Percentiles rank a stretch among this genome's conserved stretches.
Evolutionary conservation across 2,113 vertebrate species (phyloP).

Genomic region (Pluvianellus socialis): DNA sequence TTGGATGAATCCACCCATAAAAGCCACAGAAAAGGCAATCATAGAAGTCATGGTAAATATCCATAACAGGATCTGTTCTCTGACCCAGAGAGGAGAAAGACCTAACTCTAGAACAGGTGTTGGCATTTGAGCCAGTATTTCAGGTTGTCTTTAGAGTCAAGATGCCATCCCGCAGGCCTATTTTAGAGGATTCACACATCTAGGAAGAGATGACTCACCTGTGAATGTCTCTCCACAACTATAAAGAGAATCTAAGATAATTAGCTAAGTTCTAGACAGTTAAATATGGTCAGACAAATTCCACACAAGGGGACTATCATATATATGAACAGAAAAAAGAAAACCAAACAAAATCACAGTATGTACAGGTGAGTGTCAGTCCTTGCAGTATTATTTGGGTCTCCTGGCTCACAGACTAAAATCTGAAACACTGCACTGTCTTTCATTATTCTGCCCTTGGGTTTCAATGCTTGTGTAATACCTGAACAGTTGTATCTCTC

Average conservation of each 20-base stretch:
- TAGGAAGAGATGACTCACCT: background rate
- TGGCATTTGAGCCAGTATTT: background rate
- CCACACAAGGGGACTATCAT: accelerated
- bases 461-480: background rate
- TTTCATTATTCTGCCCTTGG: background rate
- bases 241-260: background rate
- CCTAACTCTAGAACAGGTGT: background rate
- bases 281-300: background rate
- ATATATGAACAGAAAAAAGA: background rate
- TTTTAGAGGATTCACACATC: background rate
- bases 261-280: background rate
- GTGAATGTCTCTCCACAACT: background rate
- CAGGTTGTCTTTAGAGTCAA: background rate
- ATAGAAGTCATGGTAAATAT: background rate
- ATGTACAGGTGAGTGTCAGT: background rate
- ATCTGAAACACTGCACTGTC: background rate
- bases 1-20: background rate
- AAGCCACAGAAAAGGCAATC: background rate
- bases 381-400: background rate
- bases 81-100: background rate
- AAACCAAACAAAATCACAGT: background rate
- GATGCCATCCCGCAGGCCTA: background rate
- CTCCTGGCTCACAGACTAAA: background rate
- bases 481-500: background rate
- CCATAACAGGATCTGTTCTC: background rate